Conservation (phyloP, 92 coral and sea anemone genomes). For the Porites evermanni region DNA sequence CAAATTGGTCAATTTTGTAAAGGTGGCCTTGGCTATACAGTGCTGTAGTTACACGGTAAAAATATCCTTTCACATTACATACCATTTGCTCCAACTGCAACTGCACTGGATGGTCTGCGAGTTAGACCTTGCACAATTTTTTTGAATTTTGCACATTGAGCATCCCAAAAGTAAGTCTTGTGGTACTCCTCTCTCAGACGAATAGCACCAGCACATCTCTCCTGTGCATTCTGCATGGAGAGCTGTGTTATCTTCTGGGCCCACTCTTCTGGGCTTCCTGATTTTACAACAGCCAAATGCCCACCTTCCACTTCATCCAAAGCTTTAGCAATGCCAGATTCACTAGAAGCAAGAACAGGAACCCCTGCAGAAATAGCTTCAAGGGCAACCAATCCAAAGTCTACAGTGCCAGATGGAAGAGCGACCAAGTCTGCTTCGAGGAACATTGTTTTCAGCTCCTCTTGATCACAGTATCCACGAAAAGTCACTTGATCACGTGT, state of each 20-base stretch:
- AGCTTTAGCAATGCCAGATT: slow-evolving; percentile 40
- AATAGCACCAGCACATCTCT: not conserved
- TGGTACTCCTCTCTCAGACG: slow-evolving; percentile 9
- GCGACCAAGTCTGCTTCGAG: slow-evolving; percentile 13
- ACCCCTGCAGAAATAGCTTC: slow-evolving; percentile 37
- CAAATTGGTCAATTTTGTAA: too few relatives aligned
- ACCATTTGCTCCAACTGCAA: not conserved
- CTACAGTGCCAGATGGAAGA: slow-evolving; percentile 26
- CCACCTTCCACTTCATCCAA: slow-evolving; percentile 18
- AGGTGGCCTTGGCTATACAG: too few relatives aligned
- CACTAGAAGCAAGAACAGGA: slow-evolving; percentile 22
- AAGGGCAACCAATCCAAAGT: too few relatives aligned
- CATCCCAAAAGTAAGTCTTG: not conserved
- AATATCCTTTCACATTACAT: too few relatives aligned
- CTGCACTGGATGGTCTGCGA: not conserved
- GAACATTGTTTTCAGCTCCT: slow-evolving; percentile 5
- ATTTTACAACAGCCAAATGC: not conserved
- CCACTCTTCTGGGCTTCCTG: slow-evolving; percentile 3
- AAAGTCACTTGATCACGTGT: slow-evolving; percentile 9
- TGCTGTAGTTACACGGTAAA: too few relatives aligned
- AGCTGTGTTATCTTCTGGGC: not conserved
- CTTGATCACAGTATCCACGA: slow-evolving; percentile 26
- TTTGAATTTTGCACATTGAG: not conserved
- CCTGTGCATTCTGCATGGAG: not conserved
- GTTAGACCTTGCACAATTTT: not conserved